phyloP scores from a whole-genome alignment of 2,888 invertebrate genomes.

The Drosophila rellima region DNA sequence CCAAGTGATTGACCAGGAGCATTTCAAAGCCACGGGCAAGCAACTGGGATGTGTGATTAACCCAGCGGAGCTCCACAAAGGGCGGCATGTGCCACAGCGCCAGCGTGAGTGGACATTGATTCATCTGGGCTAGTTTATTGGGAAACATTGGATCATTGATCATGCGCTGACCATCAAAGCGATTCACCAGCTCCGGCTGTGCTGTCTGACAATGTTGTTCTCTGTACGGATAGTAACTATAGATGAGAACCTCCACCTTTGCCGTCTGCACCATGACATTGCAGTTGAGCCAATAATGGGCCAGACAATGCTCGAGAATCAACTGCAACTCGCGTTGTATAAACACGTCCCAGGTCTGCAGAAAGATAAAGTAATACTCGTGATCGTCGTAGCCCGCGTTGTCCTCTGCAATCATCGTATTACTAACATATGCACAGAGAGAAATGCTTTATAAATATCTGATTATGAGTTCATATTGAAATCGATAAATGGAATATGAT shows the following conservation, averaged over 20 bases:
- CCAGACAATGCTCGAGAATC: constrained; percentile 73
- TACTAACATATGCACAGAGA: constrained; percentile 14
- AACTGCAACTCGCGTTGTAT: constrained; percentile 53
- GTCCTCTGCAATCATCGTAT: constrained; percentile 51
- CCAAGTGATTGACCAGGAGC: constrained; percentile 59
- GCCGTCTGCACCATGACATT: constrained; percentile 78
- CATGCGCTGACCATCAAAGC: constrained; percentile 55
- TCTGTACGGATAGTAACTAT: constrained; percentile 75
- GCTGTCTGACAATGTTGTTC: constrained; percentile 53
- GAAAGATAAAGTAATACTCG: constrained; percentile 79
- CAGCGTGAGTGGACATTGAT: constrained; percentile 63
- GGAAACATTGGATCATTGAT: constrained; percentile 62
- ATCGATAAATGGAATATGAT: no score
- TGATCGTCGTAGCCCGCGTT: constrained; percentile 64
- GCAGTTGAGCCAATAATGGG: constrained; percentile 73
- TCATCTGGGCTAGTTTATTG: constrained; percentile 65
- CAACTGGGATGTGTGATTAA: neutral
- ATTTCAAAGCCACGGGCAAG: constrained; percentile 67
- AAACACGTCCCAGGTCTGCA: constrained; percentile 59
- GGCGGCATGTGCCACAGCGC: constrained; percentile 65
- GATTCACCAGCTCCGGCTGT: constrained; percentile 57
- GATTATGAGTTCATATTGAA: no score
- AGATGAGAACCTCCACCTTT: constrained; percentile 67
- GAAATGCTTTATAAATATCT: no score
- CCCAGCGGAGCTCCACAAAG: constrained; percentile 42